Conservation (phyloP, 2,888 invertebrate species). For the Slavum lentiscoides region DNA sequence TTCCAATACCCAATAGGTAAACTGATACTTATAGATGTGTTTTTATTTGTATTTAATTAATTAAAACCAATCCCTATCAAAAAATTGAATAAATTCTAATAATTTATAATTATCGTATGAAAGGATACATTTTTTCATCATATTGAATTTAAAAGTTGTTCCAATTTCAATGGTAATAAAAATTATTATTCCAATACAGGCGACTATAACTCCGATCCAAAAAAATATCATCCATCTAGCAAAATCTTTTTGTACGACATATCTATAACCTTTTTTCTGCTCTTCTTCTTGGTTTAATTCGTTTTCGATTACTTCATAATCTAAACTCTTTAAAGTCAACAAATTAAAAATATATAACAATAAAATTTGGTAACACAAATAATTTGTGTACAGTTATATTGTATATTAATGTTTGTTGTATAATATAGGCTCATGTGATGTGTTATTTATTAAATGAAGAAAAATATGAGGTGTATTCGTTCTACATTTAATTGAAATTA, state of each 20-base stretch:
- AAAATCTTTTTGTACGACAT: constrained; percentile 75
- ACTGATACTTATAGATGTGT: too few relatives aligned
- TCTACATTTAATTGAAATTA: too few relatives aligned
- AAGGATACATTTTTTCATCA: constrained; percentile 80
- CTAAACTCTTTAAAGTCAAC: constrained; percentile 75
- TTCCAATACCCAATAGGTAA: too few relatives aligned
- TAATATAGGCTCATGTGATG: too few relatives aligned
- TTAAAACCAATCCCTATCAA: too few relatives aligned
- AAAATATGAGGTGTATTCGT: too few relatives aligned
- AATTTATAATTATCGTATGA: constrained; percentile 55
- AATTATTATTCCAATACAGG: constrained; percentile 85
- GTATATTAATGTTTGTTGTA: too few relatives aligned
- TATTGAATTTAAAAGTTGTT: constrained; percentile 78
- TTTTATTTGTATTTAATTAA: too few relatives aligned
- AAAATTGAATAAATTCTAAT: neutral
- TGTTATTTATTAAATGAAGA: too few relatives aligned
- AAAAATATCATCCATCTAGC: constrained; percentile 92
- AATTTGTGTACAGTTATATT: too few relatives aligned
- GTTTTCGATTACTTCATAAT: constrained; percentile 93
- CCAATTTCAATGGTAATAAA: constrained; percentile 87
- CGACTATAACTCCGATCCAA: constrained; percentile 86
- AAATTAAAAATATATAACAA: constrained; percentile 19
- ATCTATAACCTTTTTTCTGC: constrained; percentile 73
- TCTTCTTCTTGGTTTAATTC: constrained; percentile 82
- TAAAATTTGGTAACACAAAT: neutral